Base-by-base conservation (phyloP, 2,113 vertebrate genomes). In the Ardeotis arabs region DNA sequence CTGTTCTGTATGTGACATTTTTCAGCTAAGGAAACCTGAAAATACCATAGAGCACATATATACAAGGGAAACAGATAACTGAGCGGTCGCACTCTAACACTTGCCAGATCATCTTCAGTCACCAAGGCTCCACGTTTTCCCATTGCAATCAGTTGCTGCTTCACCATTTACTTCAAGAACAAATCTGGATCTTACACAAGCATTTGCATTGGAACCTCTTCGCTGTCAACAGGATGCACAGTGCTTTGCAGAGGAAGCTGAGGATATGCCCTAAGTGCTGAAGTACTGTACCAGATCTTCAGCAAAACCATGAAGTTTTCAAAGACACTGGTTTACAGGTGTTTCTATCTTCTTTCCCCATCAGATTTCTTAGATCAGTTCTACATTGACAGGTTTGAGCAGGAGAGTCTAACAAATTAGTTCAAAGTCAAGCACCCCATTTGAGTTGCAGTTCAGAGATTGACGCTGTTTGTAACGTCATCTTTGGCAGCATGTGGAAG, bases 21-120 rank as follows among this genome's bases (percentile, higher is more conserved):
- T 93, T 69, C 64, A 94, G 37, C 22, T 35, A 68, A 80, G 67
- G 63, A 90, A 94, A 44, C 49, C 60, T 82, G 87, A 93, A 95
- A 95, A 49, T 84, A 82, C 14, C 20, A 2, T 25, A 35, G 31
- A 89, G 39, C 31, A 63, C n/a, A 81, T 35, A 35, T 35, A 35
- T 29, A 58, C 7, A 55, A 82, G 21, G 27, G 21, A 89, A 84
- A 77, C n/a, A 50, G 45, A 29, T 58, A 94, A 75, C 45, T 41
- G 72, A 82, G 23, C 15, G 20, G 64, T 22, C 33, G 8, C 64
- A 90, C 37, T 56, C 53, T 60, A 63, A 63, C 28, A 41, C 55
- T 92, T 73, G 81, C 39, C 73, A 94, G 73, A 73, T 45, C 14
- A 5, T 35, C 70, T 89, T 85, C 87, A 79, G 77, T 69, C 8